These are phyloP conservation scores for Centropristis striata DNA, from an alignment of 2,113 vertebrate species.

Conservation along the genomic window DNA sequence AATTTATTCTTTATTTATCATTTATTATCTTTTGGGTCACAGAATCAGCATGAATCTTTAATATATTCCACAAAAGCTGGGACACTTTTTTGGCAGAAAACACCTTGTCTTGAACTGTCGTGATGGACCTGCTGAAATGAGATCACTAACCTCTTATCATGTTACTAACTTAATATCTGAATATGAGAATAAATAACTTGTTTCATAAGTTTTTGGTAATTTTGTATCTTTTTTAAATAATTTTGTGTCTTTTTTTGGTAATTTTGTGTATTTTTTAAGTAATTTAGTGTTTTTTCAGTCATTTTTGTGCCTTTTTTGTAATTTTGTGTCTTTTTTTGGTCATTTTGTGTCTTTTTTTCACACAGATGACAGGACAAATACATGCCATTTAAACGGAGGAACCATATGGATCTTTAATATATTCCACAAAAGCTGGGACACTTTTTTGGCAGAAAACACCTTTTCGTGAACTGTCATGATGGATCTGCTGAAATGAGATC, in stretches of 20 bases:
- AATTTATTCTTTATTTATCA: too few relatives aligned
- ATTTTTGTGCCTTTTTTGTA: too few relatives aligned
- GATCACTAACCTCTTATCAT: neutral
- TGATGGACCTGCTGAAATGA: neutral
- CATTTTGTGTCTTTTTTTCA: too few relatives aligned
- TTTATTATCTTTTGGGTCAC: too few relatives aligned
- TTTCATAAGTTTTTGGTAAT: too few relatives aligned
- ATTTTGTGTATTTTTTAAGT: too few relatives aligned
- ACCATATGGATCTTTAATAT: conserved; percentile 17
- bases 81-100: conserved; percentile 1
- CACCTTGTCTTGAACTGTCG: conserved; percentile 25
- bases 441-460: conserved; percentile 8
- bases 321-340: too few relatives aligned
- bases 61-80: neutral
- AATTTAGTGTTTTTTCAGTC: too few relatives aligned
- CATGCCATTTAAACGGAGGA: neutral
- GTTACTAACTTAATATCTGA: neutral
- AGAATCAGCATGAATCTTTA: neutral
- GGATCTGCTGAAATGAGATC: neutral
- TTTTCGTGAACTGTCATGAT: conserved; percentile 20
- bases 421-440: neutral
- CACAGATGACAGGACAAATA: neutral
- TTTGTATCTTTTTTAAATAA: too few relatives aligned
- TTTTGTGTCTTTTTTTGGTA: too few relatives aligned
- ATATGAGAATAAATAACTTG: neutral